Conservation (phyloP, 2,888 invertebrate genomes). For the Nudaria mundana region DNA sequence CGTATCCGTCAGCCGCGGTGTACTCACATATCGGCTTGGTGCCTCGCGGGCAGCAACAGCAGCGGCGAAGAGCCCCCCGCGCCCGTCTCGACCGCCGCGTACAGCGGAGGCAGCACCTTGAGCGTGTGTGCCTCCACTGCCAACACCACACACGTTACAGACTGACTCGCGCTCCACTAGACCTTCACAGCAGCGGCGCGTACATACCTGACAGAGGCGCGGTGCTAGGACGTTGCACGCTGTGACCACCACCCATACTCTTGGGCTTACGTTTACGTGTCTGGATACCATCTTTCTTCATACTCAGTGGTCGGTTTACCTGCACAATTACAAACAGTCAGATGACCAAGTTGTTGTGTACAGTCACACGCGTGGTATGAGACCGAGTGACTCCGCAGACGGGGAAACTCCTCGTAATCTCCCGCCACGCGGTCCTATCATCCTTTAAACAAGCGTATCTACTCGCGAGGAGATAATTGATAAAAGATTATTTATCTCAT, state of each 20-base stretch:
- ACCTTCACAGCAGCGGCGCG: background rate
- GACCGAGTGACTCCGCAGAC: conserved; percentile 29
- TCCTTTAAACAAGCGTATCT: conserved; percentile 79
- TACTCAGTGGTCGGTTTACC: conserved; percentile 96
- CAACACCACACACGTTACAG: conserved; percentile 49
- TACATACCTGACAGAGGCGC: conserved; percentile 52
- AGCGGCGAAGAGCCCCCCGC: conserved; percentile 38
- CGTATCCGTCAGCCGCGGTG: conserved; percentile 9
- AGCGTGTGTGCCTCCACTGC: conserved; percentile 69
- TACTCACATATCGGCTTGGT: conserved; percentile 61
- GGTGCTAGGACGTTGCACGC: conserved; percentile 48
- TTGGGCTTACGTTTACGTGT: conserved; percentile 97
- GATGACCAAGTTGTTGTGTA: conserved; percentile 1
- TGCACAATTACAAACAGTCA: conserved; percentile 56
- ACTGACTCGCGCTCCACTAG: conserved; percentile 8
- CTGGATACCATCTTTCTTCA: conserved; percentile 99
- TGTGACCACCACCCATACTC: conserved; percentile 73
- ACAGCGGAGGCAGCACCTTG: conserved; percentile 75
- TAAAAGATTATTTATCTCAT: conserved; percentile 81
- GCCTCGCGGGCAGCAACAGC: conserved; percentile 52
- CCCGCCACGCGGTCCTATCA: conserved; percentile 67
- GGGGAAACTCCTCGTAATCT: conserved; percentile 72
- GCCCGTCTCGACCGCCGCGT: conserved; percentile 64
- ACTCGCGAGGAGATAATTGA: conserved; percentile 76
- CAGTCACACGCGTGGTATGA: conserved; percentile 1